Evolutionary conservation across 2,888 invertebrate species (phyloP), one percentile per base, ranked within the genome.

Genomic region (Drosophila falleni): DNA sequence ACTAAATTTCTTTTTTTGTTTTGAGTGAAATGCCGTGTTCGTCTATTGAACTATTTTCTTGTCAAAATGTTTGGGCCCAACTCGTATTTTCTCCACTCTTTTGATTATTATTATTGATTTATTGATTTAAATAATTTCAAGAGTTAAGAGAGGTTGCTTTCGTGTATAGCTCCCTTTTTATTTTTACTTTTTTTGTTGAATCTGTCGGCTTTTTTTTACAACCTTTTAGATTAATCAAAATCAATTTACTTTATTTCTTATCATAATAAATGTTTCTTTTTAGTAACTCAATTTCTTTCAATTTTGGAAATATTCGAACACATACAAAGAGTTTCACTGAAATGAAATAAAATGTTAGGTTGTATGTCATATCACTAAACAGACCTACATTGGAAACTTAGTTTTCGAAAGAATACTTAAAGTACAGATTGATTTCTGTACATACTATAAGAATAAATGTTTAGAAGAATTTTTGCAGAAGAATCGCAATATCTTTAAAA

Each of bases 21-120:
- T 54, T 50, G 29, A 70, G 39, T 62, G 37, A 49, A 49, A 53
- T 61, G 35, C 33, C 58, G 51, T 61, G 59, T 61, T 56, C 15
- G 44, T 29, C 13, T 33, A 58, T 59, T 37, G 41, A 55, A 53
- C 47, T 60, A 58, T 56, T 42, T 16, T 47, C 47, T 47, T 56
- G 60, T 70, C 70, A 39, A 75, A 70, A 75, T 70, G n/a, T 64
- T 63, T 76, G 15, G n/a, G 15, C 19, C 33, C 10, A 33, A 13
- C 10, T 35, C 15, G 46, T 26, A 37, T 37, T 56, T 46, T n/a
- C 19, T 56, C 44, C 50, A 60, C 41, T 51, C 23, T 51, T 47
- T 58, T 37, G 19, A 59, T 44, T 50, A 33, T 33, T 47, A 49
- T 49, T 59, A 37, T 19, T 19, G 2, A n/a, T n/a, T 19, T 19